Conservation (phyloP, 2,888 invertebrate species). For the Hemistola chrysoprasaria region DNA sequence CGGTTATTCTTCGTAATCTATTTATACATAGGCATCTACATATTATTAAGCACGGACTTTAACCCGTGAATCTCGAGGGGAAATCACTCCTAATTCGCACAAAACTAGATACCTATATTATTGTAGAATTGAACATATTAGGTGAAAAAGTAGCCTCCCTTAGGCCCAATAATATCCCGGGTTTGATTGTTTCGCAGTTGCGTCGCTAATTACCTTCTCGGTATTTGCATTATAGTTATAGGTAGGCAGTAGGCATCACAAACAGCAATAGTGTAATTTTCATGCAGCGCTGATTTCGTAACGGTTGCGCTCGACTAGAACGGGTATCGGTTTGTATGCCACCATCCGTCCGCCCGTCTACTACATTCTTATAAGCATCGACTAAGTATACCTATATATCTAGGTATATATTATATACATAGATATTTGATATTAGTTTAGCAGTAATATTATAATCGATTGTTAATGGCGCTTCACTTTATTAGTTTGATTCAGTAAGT, state of each 20-base stretch:
- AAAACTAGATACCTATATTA: conserved; percentile 2
- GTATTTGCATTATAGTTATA: conserved; percentile 6
- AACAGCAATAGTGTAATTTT: conserved; percentile 52
- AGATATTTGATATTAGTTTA: too few species aligned
- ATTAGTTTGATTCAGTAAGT: too few species aligned
- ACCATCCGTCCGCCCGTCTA: conserved; percentile 38
- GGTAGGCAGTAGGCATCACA: conserved; percentile 8
- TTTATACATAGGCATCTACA: conserved; percentile 71
- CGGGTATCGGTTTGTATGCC: conserved; percentile 72
- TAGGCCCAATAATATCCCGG: too few species aligned
- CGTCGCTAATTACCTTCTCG: conserved; percentile 5
- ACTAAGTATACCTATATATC: too few species aligned
- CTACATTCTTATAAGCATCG: conserved; percentile 62
- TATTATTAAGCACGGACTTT: conserved; percentile 67
- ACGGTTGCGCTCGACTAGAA: conserved; percentile 79
- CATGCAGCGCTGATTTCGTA: conserved; percentile 79
- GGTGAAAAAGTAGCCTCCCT: too few species aligned
- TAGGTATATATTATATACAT: too few species aligned
- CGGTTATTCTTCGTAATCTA: conserved; percentile 80
- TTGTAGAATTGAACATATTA: neutral
- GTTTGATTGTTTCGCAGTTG: conserved; percentile 3
- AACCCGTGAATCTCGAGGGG: conserved; percentile 39
- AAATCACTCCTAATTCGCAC: too few species aligned
- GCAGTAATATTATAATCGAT: too few species aligned
- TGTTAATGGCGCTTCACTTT: too few species aligned